Base-by-base conservation (phyloP, 2,113 vertebrate genomes). In the Marmota monax region DNA sequence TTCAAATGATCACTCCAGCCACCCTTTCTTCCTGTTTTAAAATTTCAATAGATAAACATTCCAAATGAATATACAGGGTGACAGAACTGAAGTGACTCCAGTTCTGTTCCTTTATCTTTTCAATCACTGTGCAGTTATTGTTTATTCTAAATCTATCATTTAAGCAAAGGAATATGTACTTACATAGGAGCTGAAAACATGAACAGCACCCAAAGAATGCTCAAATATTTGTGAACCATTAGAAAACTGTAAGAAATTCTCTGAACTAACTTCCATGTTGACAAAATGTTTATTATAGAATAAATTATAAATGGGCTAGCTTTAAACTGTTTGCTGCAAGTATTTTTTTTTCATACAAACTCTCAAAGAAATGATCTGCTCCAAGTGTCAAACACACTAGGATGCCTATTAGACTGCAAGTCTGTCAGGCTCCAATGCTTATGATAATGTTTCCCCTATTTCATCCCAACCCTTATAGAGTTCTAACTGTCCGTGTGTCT, bases 71-170 rank as follows among this genome's bases (percentile, higher is more conserved):
- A 53, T 58, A 51, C 63, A 73, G 77, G 17, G n/a, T 85, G 17
- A 86, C 25, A 95, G 69, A 90, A 37, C 7, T 27, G 37, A 88
- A 84, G 53, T 61, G 67, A 42, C 70, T 87, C 63, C 37, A 16
- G 67, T 67, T 72, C 77, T 88, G 5, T n/a, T 76, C 9, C 76
- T 76, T 72, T 84, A 42, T 80, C n/a, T 67, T 84, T 80, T 53
- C 18, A 16, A 12, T 84, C 23, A 61, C 18, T 22, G 7, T 2
- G 4, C 67, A 53, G 34, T 84, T 45, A 23, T 58, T 63, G 34
- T 83, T 83, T 92, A 77, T 27, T 96, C 9, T 87, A 48, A 96
- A 76, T 69, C 76, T 27, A 48, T 89, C 61, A 42, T 63, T 77
- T 80, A 78, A n/a, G 23, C 0, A 2, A 72, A 42, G 42, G 67